Base-by-base conservation (phyloP, 2,113 vertebrate species). In the Mus spicilegus region DNA sequence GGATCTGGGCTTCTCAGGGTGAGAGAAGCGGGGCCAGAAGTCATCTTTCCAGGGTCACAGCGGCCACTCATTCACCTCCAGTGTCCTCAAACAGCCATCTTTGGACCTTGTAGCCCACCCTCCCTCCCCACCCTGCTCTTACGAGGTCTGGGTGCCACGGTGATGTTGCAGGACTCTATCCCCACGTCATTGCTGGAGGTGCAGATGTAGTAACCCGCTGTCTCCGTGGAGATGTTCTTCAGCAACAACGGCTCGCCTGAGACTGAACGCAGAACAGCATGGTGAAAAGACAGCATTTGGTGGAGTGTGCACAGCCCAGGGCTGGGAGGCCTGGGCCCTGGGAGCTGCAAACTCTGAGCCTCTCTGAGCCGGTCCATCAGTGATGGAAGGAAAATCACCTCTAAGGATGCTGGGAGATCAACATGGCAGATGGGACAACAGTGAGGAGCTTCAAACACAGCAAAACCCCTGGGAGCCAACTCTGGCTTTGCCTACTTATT, bases 141-240 rank as follows among this genome's bases (percentile, higher is more conserved):
- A 99, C 99, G 96, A 20, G 98, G 98, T 93, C 98, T 63, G 87
- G 99, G 98, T 1, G 98, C 96, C 95, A 99, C 97, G 0, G 99
- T 99, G 89, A 99, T 98, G 98, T 99, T 99, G 98, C 99, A 99
- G 67, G 33, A 98, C 0, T 95, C 95, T 0, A 69, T 92, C 39
- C 98, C 99, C 61, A 99, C 96, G 3, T 7, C 28, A n/a, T 99
- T 99, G 67, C 72, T 94, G 39, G 99, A 98, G 16, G 96, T 98
- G 97, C 99, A 99, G 94, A 99, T 96, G 94, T 98, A 99, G 97
- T 98, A 99, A 33, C 99, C 99, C 0, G 99, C 99, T 3, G 96
- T 99, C 10, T 99, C 99, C 0, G 82, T 98, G 0, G 99, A 99
- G 97, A 99, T 95, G 94, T 99, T 99, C 98, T 99, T 99, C 97